Conservation (phyloP, 2,113 vertebrate species). For the Papio anubis region DNA sequence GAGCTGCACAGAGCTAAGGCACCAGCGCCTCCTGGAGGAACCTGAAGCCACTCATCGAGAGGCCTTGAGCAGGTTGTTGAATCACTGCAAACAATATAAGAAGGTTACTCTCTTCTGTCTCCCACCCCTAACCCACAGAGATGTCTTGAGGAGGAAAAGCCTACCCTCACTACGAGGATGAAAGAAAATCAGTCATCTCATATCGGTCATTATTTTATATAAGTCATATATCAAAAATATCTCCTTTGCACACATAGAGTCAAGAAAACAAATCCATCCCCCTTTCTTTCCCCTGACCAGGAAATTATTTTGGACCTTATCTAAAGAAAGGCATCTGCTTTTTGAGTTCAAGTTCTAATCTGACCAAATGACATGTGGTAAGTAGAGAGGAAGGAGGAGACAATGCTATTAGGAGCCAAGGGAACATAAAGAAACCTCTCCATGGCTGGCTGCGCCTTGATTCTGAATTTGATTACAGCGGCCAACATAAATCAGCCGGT, state of each 20-base stretch:
- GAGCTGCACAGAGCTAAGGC: not conserved
- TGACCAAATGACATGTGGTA: conserved; percentile 69
- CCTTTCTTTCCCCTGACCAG: not conserved
- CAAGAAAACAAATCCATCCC: not conserved
- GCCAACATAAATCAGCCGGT: conserved; percentile 11
- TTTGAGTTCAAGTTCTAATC: conserved; percentile 69
- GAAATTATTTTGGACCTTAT: conserved; percentile 59
- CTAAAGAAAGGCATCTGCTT: conserved; percentile 73
- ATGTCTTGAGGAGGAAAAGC: not conserved
- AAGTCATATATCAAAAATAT: not conserved
- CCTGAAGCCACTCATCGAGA: not conserved
- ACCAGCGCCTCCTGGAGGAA: not conserved
- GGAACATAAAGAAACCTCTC: conserved; percentile 56
- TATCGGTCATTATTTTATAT: not conserved
- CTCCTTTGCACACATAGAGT: not conserved
- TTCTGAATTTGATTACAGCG: conserved; percentile 63
- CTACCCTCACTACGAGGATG: not conserved
- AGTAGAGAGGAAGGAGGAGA: conserved; percentile 63
- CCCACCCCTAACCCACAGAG: no score
- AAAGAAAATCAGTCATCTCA: not conserved
- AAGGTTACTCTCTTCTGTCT: not conserved
- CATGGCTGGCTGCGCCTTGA: not conserved
- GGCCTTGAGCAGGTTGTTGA: not conserved
- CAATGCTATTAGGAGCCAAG: conserved; percentile 68
- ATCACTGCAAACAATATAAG: not conserved